Evolutionary conservation across 1,140 invertebrate species (phyloP).

Genomic region (Bacillus rossius): DNA sequence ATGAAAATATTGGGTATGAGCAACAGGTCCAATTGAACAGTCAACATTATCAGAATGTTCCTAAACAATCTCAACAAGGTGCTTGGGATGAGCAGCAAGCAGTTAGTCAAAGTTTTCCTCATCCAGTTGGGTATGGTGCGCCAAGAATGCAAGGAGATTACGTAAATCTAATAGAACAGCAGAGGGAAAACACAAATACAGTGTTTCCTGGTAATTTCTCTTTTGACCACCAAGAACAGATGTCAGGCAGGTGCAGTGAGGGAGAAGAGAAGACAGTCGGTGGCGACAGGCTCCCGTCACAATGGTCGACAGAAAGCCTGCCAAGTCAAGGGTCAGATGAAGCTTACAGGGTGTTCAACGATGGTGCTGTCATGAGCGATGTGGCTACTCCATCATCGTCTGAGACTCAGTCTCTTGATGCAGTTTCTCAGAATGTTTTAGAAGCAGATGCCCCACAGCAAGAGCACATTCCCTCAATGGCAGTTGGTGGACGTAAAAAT

Average conservation of each 20-base stretch:
- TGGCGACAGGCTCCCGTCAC: neutral
- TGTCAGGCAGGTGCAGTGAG: neutral
- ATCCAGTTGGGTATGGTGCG: neutral
- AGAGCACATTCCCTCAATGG: slow-evolving; percentile 3
- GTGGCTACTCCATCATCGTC: too few species aligned
- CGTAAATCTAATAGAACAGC: neutral
- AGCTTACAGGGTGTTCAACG: neutral
- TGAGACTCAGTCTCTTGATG: too few species aligned
- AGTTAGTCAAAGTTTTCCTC: neutral
- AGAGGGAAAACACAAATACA: neutral
- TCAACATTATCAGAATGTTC: too few species aligned
- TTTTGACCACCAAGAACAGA: neutral
- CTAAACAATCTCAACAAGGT: neutral
- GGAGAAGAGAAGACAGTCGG: neutral
- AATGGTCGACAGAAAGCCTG: slow-evolving; percentile 16
- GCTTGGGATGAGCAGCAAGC: neutral
- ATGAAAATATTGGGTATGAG: neutral
- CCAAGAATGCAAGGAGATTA: neutral
- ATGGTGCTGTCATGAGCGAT: neutral
- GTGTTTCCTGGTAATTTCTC: neutral
- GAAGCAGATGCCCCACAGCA: slow-evolving; percentile 1
- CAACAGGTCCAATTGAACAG: neutral
- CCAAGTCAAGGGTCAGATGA: slow-evolving; percentile 15
- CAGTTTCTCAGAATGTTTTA: too few species aligned
- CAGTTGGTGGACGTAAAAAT: neutral